A percentile compares a stretch with the other conserved stretches of the same genome.
phyloP scores from a whole-genome alignment of 2,797 vertebrate genomes.

The Sebastes itinus region DNA sequence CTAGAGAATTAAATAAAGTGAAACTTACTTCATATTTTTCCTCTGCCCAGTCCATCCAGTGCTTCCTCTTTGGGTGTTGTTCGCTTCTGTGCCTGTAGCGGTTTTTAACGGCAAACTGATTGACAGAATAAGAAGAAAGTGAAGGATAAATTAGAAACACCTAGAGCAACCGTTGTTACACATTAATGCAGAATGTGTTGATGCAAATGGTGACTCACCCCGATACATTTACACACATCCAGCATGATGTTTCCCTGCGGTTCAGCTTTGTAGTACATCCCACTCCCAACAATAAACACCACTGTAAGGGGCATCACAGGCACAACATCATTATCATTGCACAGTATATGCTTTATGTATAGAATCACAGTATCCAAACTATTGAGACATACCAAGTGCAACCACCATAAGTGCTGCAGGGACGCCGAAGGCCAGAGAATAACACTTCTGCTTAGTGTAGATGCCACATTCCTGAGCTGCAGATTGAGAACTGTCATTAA shows the following conservation, averaged over 20 bases:
- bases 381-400: constrained; percentile 81
- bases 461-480: constrained; percentile 91
- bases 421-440: constrained; percentile 94
- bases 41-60: constrained; percentile 97
- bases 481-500: constrained; percentile 30
- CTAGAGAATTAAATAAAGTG: not conserved
- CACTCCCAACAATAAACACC: constrained; percentile 90
- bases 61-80: constrained; percentile 85
- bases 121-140: not conserved
- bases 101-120: constrained; percentile 92
- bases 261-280: constrained; percentile 91
- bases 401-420: constrained; percentile 92
- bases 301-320: constrained; percentile 74
- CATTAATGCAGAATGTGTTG: not conserved
- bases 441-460: constrained; percentile 86
- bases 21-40: constrained; percentile 91
- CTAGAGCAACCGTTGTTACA: not conserved
- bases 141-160: not conserved
- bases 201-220: constrained; percentile 79
- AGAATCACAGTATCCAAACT: not conserved
- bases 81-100: constrained; percentile 87
- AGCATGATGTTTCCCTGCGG: constrained; percentile 93
- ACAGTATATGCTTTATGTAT: not conserved
- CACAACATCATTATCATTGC: constrained; percentile 1
- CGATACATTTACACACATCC: constrained; percentile 89